Conservation (phyloP, 1,140 invertebrate genomes). For the Wiebesia pumilae region DNA sequence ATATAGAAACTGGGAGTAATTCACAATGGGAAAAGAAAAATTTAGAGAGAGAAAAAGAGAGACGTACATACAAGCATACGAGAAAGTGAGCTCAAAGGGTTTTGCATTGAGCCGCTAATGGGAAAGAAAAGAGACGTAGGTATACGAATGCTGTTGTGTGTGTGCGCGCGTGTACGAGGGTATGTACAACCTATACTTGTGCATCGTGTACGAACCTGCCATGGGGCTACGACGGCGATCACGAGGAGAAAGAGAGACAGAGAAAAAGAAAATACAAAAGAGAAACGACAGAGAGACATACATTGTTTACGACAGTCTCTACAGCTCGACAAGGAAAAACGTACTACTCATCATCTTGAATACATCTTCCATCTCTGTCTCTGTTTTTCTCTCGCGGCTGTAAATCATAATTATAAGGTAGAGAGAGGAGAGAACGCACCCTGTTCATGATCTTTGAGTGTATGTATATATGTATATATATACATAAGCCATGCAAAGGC, state of each 20-base stretch:
- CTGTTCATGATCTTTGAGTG: not conserved
- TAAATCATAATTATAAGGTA: conserved; percentile 69
- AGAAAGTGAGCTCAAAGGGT: conserved; percentile 35
- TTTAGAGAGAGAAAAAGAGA: conserved; percentile 3
- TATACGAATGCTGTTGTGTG: no score
- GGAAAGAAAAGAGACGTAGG: conserved; percentile 41
- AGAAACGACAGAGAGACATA: conserved; percentile 51
- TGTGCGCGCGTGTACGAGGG: no score
- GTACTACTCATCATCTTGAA: conserved; percentile 68
- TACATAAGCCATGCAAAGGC: not conserved
- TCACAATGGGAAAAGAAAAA: conserved; percentile 14
- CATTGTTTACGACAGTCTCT: conserved; percentile 65
- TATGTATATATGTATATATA: no score
- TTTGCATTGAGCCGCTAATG: conserved; percentile 40
- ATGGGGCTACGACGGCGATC: conserved; percentile 23
- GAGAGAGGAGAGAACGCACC: conserved; percentile 53
- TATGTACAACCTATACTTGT: not conserved
- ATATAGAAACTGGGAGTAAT: conserved; percentile 27
- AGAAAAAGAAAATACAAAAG: conserved; percentile 50
- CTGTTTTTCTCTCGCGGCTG: conserved; percentile 54
- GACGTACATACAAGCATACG: no score
- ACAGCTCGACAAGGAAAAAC: conserved; percentile 27
- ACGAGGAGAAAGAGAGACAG: conserved; percentile 50
- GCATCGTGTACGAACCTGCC: conserved; percentile 31
- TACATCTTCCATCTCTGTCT: conserved; percentile 54